Percentiles rank a stretch among this genome's conserved stretches.
phyloP scores from a whole-genome alignment of 1,140 invertebrate species.

The Drosophila ananassae region DNA sequence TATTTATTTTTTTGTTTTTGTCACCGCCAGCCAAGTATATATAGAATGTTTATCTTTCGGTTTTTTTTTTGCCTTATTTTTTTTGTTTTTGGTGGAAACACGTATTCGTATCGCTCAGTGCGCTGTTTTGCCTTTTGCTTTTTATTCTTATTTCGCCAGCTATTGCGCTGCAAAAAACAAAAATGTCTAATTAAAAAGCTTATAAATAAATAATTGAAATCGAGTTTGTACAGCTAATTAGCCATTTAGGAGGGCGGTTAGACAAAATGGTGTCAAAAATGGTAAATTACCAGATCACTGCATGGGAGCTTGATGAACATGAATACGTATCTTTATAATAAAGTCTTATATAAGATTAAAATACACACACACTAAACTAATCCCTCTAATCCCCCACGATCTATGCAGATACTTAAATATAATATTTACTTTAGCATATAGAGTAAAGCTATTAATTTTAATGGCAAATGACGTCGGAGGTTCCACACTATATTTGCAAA shows the following conservation, averaged over 20 bases:
- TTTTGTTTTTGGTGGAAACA: constrained; percentile 43
- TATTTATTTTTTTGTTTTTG: constrained; percentile 47
- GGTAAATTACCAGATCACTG: constrained; percentile 4
- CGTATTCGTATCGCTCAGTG: constrained; percentile 50
- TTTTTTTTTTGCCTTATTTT: constrained; percentile 19
- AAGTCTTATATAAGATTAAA: constrained; percentile 2
- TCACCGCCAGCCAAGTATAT: constrained; percentile 27
- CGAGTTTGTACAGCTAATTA: constrained; percentile 21
- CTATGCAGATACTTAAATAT: constrained; percentile 22
- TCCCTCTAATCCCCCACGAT: background rate
- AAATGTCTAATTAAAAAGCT: constrained; percentile 44
- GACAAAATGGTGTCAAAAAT: constrained; percentile 1
- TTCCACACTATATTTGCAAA: background rate
- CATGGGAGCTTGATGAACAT: constrained; percentile 12
- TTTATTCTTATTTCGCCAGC: constrained; percentile 26
- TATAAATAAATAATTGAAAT: constrained; percentile 30
- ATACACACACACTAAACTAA: too few species aligned
- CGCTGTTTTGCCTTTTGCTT: constrained; percentile 30
- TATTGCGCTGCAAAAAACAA: constrained; percentile 56
- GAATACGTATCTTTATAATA: background rate
- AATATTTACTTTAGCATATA: constrained; percentile 39
- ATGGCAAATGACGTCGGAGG: constrained; percentile 61
- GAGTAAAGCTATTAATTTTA: constrained; percentile 44
- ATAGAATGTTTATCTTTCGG: constrained; percentile 53
- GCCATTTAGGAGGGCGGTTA: constrained; percentile 4